phyloP scores from a whole-genome alignment of 2,797 vertebrate genomes.

The Borostomias antarcticus region DNA sequence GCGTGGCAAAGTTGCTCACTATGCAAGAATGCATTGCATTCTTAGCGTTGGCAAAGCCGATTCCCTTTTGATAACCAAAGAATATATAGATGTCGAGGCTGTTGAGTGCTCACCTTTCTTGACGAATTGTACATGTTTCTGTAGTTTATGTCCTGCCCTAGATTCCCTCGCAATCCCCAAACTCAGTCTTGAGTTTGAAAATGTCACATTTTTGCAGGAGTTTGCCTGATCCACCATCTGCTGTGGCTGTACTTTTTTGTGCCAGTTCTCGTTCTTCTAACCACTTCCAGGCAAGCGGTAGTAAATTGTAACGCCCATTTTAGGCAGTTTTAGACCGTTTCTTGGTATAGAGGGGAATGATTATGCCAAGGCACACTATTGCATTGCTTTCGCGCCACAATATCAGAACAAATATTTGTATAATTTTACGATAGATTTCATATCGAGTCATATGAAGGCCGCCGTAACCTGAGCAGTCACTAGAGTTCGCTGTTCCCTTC shows the following conservation, averaged over 20 bases:
- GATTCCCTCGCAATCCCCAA: background rate
- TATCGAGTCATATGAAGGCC: too few relatives aligned
- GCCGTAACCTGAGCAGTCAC: too few relatives aligned
- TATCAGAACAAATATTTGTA: too few relatives aligned
- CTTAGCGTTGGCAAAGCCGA: background rate
- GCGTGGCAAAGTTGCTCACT: too few relatives aligned
- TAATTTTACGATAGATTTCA: too few relatives aligned
- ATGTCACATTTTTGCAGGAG: background rate
- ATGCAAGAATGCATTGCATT: too few relatives aligned
- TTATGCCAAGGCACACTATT: too few relatives aligned
- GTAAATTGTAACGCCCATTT: constrained; percentile 1
- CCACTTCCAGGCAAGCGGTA: background rate
- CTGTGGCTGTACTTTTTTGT: background rate
- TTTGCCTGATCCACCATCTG: background rate
- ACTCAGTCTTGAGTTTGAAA: background rate
- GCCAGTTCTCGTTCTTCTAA: background rate
- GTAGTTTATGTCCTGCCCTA: background rate
- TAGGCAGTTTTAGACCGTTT: background rate
- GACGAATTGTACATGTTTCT: background rate
- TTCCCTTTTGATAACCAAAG: background rate
- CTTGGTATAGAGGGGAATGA: too few relatives aligned
- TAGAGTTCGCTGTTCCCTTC: too few relatives aligned
- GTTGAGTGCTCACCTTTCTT: constrained; percentile 11
- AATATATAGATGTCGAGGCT: background rate
- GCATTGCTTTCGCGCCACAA: too few relatives aligned